Conservation (phyloP, 2,888 invertebrate species). For the Zaprionus lineosus region DNA sequence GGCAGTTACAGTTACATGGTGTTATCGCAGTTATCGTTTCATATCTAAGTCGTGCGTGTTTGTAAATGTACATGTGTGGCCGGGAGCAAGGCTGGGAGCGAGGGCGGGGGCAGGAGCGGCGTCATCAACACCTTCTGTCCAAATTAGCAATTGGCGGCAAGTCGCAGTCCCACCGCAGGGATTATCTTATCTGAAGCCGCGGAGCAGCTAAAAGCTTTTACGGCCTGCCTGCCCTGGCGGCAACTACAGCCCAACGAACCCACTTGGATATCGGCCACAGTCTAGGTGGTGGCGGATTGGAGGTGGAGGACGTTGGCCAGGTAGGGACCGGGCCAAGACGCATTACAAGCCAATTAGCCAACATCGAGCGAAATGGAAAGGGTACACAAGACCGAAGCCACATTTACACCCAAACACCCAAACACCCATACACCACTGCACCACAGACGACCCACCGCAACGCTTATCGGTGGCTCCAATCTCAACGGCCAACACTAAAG, state of each 20-base stretch:
- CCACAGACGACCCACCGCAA: conserved; percentile 4
- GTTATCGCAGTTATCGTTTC: conserved; percentile 47
- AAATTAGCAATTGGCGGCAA: conserved; percentile 59
- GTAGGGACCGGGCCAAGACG: conserved; percentile 36
- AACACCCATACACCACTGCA: too few relatives aligned
- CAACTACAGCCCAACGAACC: conserved; percentile 2
- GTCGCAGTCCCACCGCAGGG: conserved; percentile 54
- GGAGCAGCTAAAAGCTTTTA: conserved; percentile 53
- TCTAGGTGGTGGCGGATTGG: background rate
- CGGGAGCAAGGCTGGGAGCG: background rate
- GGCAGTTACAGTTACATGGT: conserved; percentile 45
- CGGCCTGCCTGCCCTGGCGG: too few relatives aligned
- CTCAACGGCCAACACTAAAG: conserved; percentile 43
- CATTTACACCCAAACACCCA: conserved; percentile 17
- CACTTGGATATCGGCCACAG: conserved; percentile 37
- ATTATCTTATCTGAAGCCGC: conserved; percentile 75
- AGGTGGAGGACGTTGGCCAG: conserved; percentile 7
- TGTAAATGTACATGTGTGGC: background rate
- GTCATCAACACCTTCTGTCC: conserved; percentile 62
- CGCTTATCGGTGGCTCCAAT: conserved; percentile 35
- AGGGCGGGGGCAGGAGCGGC: too few relatives aligned
- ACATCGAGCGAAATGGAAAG: conserved; percentile 20
- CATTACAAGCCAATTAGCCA: conserved; percentile 68
- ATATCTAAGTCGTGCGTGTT: conserved; percentile 29
- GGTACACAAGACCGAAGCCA: conserved; percentile 9